phyloP scores from a whole-genome alignment of 2,113 vertebrate genomes.

The Cyprinodon brontotheroides region DNA sequence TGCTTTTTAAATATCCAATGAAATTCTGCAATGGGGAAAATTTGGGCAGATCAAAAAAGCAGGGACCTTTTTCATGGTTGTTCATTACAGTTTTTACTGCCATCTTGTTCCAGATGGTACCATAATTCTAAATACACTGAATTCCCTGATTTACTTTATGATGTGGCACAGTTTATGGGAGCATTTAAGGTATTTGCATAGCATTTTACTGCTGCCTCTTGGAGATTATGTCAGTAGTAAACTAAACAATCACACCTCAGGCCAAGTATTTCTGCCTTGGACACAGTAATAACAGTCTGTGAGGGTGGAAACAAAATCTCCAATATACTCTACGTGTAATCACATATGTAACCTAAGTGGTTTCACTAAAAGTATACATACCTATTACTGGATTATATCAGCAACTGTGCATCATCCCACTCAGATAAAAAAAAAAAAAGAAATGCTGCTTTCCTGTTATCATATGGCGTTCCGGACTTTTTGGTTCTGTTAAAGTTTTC shows the following conservation, averaged over 20 bases:
- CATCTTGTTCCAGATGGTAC: constrained; percentile 9
- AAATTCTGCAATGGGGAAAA: constrained; percentile 51
- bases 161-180: constrained; percentile 25
- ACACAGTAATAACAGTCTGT: background rate
- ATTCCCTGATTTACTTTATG: constrained; percentile 48
- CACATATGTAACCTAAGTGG: background rate
- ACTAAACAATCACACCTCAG: constrained; percentile 24
- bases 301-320: background rate
- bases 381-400: constrained; percentile 7
- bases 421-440: background rate
- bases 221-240: constrained; percentile 44
- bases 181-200: constrained; percentile 55
- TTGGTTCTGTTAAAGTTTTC: no score
- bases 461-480: no score
- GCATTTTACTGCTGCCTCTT: constrained; percentile 53
- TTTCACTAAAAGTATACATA: background rate
- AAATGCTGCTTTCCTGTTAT: background rate
- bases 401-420: background rate
- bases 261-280: constrained; percentile 12
- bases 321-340: background rate
- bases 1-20: constrained; percentile 65
- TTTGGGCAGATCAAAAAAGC: constrained; percentile 43
- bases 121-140: constrained; percentile 30
- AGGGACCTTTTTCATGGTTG: constrained; percentile 48
- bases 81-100: constrained; percentile 36